These are phyloP conservation scores for Ips typographus DNA, from an alignment of 1,140 invertebrate species.

Conservation along the genomic window DNA sequence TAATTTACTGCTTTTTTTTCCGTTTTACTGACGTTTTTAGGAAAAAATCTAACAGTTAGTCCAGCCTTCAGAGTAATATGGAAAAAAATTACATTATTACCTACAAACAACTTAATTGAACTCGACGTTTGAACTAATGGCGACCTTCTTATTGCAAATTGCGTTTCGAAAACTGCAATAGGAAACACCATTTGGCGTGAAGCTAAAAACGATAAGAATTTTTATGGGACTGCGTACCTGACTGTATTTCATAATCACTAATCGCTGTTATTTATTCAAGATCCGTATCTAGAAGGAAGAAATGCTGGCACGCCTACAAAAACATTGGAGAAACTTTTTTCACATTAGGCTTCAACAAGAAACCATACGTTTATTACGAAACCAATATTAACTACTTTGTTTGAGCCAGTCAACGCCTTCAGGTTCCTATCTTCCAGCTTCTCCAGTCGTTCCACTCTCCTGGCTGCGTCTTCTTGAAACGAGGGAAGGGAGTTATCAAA, in stretches of 20 bases:
- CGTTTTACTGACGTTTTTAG: background rate
- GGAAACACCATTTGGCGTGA: no score
- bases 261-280: background rate
- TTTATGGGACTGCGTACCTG: background rate
- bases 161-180: background rate
- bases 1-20: background rate
- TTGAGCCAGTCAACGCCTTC: background rate
- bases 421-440: no score
- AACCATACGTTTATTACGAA: background rate
- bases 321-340: background rate
- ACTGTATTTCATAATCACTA: background rate
- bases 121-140: background rate
- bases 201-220: background rate
- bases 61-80: background rate
- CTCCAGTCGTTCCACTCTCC: no score
- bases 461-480: no score
- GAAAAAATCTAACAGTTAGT: background rate
- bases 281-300: background rate
- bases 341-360: background rate
- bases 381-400: background rate
- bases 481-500: no score
- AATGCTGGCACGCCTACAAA: background rate
- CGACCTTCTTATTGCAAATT: background rate
- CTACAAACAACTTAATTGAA: background rate
- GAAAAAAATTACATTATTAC: background rate